Conservation (phyloP, 2,113 vertebrate genomes). For the Dendropsophus ebraccatus region DNA sequence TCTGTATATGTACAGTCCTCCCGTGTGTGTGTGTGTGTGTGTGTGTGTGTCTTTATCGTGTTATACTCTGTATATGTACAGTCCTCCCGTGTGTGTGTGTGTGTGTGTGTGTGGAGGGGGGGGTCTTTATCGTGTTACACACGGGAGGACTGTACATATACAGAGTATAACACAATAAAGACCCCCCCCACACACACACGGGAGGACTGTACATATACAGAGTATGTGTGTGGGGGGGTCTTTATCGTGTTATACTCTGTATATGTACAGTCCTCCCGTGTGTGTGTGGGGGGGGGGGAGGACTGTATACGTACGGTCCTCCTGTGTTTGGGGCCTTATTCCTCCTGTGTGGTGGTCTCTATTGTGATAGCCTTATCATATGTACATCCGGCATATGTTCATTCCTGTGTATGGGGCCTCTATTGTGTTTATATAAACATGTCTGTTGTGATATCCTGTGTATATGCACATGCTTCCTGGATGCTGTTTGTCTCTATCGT, state of each 20-base stretch:
- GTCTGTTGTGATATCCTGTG: background rate
- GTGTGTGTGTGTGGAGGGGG: no score
- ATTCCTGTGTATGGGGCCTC: background rate
- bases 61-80: background rate
- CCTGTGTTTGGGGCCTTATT: background rate
- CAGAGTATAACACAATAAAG: no score
- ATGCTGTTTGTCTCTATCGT: background rate
- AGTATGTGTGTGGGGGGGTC: background rate
- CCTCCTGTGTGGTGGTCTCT: background rate
- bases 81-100: no score
- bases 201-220: no score
- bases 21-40: background rate
- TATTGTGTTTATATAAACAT: no score
- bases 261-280: background rate
- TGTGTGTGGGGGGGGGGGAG: no score
- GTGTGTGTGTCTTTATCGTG: background rate
- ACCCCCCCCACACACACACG: no score
- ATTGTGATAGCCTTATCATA: background rate
- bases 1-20: background rate
- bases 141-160: background rate
- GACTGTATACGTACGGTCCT: background rate
- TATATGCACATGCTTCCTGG: background rate
- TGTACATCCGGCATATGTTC: background rate
- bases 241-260: background rate
- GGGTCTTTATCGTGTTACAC: background rate